Base-by-base conservation (phyloP, 2,113 vertebrate species). In the Daphoenositta chrysoptera region DNA sequence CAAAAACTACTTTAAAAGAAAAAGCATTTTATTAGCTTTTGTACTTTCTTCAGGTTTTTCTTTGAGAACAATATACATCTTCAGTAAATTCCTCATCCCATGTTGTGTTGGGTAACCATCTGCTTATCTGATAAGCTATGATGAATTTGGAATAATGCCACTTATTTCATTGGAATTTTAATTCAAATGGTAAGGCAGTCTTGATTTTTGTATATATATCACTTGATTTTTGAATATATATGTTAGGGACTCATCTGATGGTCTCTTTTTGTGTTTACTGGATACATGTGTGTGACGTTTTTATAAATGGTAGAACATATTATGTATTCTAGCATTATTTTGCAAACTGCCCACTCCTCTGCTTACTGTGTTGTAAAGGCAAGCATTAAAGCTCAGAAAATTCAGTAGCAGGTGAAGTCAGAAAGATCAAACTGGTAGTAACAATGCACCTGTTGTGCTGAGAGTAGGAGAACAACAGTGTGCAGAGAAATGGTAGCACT, bases 221-320 rank as follows among this genome's bases (percentile, higher is more conserved):
- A 33, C 7, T 71, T 44, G 35, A 12, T 27, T 81, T 72, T 26
- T 66, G 5, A 9, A 17, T n/a, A 20, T 40, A 4, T 14, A 4
- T 9, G 6, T 77, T 51, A 86, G 44, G 16, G 4, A 23, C 28
- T 69, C 50, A 31, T 42, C 18, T 79, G 35, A 19, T 51, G 22
- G 20, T 72, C 8, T 73, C 45, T 77, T 69, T 60, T 37, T 57
- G 5, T 2, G 0, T 73, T 95, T 64, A 17, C 27, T 44, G 56
- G 33, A 18, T 24, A 14, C 0, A 0, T 26, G 20, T 33, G 5
- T 20, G 17, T 42, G 71, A 27, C 15, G 13, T 40, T 72, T 66
- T 64, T 47, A 72, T 48, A 57, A 10, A 23, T 39, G 17, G 8
- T 83, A 65, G 35, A 58, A 63, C 35, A 21, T n/a, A 15, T 44